Conservation (phyloP, 2,888 invertebrate genomes). For the Dynastes grantii region DNA sequence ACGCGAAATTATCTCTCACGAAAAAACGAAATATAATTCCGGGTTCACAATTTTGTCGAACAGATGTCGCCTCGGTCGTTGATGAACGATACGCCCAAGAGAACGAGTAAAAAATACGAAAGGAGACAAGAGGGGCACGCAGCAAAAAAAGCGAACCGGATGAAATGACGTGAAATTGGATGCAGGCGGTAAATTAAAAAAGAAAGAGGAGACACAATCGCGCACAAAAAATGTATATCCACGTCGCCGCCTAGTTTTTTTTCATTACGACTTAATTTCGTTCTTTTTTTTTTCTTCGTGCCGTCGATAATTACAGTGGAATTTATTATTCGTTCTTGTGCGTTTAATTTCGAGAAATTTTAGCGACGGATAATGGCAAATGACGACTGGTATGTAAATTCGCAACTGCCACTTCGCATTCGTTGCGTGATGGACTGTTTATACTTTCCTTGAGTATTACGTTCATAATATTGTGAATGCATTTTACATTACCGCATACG, state of each 20-base stretch:
- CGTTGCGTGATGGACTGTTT: too few species aligned
- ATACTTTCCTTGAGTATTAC: too few species aligned
- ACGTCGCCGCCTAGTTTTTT: constrained; percentile 31
- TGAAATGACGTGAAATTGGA: constrained; percentile 42
- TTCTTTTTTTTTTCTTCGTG: constrained; percentile 6
- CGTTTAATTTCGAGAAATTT: neutral
- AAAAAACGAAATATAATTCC: constrained; percentile 32
- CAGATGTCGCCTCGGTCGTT: constrained; percentile 34
- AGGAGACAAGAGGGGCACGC: constrained; percentile 8
- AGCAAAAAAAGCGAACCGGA: constrained; percentile 21
- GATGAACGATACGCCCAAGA: constrained; percentile 11
- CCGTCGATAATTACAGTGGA: constrained; percentile 19
- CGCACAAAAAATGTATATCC: constrained; percentile 8
- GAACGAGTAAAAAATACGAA: constrained; percentile 8
- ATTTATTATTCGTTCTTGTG: constrained; percentile 18
- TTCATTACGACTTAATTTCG: constrained; percentile 6
- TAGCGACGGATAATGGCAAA: neutral
- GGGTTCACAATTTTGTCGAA: constrained; percentile 38
- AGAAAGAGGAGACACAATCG: constrained; percentile 21
- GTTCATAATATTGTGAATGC: too few species aligned
- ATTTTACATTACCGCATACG: too few species aligned
- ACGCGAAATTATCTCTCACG: constrained; percentile 33
- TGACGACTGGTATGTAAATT: constrained; percentile 1
- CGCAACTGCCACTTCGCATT: neutral
- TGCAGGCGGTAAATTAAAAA: constrained; percentile 36